phyloP scores from a whole-genome alignment of 1,140 invertebrate species.

The Rhyacophila brunnea region DNA sequence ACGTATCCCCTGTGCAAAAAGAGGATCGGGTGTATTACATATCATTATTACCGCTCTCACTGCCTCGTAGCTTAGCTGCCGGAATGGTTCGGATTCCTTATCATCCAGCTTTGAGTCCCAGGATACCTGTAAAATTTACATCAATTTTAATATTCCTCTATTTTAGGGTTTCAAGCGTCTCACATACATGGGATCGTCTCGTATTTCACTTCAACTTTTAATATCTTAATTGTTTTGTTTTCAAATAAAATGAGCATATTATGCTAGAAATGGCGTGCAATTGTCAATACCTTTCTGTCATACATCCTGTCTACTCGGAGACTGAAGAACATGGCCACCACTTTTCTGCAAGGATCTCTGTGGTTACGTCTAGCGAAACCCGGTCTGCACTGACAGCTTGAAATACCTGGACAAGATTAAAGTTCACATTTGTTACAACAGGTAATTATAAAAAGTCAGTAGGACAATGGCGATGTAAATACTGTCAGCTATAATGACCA shows the following conservation, averaged over 20 bases:
- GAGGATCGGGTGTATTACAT: too few species aligned
- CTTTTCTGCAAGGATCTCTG: slow-evolving; percentile 75
- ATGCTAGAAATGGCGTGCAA: too few species aligned
- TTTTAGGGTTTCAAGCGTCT: too few species aligned
- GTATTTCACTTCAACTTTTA: too few species aligned
- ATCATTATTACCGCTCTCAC: slow-evolving; percentile 65
- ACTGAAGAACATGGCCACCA: slow-evolving; percentile 77
- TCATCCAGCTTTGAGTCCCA: slow-evolving; percentile 76
- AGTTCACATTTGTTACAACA: too few species aligned
- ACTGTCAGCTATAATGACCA: too few species aligned
- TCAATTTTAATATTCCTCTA: slow-evolving; percentile 4
- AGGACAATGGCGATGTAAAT: too few species aligned
- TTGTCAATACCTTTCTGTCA: slow-evolving; percentile 64
- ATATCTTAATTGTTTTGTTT: too few species aligned
- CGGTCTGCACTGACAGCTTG: slow-evolving; percentile 82
- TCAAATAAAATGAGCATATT: too few species aligned
- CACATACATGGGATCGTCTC: background rate
- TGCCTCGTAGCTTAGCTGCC: slow-evolving; percentile 79
- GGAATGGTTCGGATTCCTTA: slow-evolving; percentile 76
- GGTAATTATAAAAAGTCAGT: too few species aligned
- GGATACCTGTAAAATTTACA: slow-evolving; percentile 53
- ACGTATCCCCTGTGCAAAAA: too few species aligned
- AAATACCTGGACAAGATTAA: slow-evolving; percentile 65
- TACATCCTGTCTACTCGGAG: slow-evolving; percentile 81
- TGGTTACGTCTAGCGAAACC: slow-evolving; percentile 79